Base-by-base conservation (phyloP, 2,888 invertebrate genomes). In the Tiphia femorata region DNA sequence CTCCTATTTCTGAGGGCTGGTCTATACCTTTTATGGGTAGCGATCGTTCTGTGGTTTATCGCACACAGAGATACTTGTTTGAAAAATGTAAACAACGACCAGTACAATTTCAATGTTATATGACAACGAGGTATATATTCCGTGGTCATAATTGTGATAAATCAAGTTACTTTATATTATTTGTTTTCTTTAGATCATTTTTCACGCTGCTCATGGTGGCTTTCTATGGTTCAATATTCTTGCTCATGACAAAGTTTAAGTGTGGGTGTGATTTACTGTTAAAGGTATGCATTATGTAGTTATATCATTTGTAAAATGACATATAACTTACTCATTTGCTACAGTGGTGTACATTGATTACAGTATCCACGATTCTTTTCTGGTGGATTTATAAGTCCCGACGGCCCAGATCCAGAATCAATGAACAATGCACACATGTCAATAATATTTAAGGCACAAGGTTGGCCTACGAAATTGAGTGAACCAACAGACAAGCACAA, bases 21-120 rank as follows among this genome's bases (percentile, higher is more conserved):
- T 91, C 91, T 71, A 64, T 93, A 1, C 91, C 94, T 0, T 97
- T 97, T 84, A 89, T 89, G 0, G 95, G 95, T 23, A 86, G 94
- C 6, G 97, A 97, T 85, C 87, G 89, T 57, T 90, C 96, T 1
- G 90, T 97, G 0, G 89, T 92, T n/a, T 85, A 88, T 78, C 88
- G 97, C 41, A 90, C 95, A 0, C 96, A 97, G 81, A 87, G 93
- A 46, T 88, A 87, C 77, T 87, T 94, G 16, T 91, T 89, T 78
- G 89, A 91, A 35, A 81, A 85, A 1, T 87, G 89, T 0, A 88
- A 91, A 49, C 85, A 88, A 65, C 88, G 95, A 3, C 97, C 97
- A 0, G 88, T 88, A 5, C 95, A 96, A 84, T 87, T 93, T 80
- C 86, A 88, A 30, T 89, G 93, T 0, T 97, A 96, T 80, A 64